Evolutionary conservation across 2,113 vertebrate species (phyloP).

Genomic region (Numida meleagris): DNA sequence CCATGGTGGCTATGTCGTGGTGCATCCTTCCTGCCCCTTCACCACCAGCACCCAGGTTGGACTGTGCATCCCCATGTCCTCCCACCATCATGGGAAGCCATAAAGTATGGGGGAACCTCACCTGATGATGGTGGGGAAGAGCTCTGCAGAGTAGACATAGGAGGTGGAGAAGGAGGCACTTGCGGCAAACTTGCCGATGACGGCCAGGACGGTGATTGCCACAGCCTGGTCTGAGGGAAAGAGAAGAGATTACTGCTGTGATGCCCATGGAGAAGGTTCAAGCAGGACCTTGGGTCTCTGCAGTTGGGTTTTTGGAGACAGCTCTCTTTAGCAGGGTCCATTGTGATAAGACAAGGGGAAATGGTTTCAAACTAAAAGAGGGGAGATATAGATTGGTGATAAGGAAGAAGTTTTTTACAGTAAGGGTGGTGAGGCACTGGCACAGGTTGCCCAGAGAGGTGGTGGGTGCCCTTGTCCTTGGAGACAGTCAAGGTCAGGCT

Average conservation of each 20-base stretch:
- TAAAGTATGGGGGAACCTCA: not conserved
- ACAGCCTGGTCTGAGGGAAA: slow-evolving; percentile 67
- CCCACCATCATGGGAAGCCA: not conserved
- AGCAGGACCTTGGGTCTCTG: not conserved
- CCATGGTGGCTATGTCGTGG: not conserved
- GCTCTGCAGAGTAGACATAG: slow-evolving; percentile 84
- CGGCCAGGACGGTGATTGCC: slow-evolving; percentile 73
- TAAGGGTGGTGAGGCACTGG: too few relatives aligned
- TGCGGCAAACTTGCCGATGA: slow-evolving; percentile 77
- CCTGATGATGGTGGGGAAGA: slow-evolving; percentile 88
- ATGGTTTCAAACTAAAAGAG: too few relatives aligned
- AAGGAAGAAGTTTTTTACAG: too few relatives aligned
- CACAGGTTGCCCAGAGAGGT: too few relatives aligned
- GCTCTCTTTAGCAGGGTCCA: not conserved
- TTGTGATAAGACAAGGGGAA: too few relatives aligned
- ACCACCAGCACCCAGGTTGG: not conserved
- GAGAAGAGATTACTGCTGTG: accelerated
- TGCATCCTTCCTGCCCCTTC: not conserved
- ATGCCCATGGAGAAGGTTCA: not conserved
- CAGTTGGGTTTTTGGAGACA: not conserved
- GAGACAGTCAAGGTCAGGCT: too few relatives aligned
- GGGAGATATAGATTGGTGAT: too few relatives aligned
- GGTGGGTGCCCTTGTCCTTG: too few relatives aligned
- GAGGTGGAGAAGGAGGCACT: slow-evolving; percentile 73
- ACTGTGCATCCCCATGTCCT: not conserved